Evolutionary conservation across 2,888 invertebrate genomes (phyloP).

Genomic region (Chydorus sphaericus): DNA sequence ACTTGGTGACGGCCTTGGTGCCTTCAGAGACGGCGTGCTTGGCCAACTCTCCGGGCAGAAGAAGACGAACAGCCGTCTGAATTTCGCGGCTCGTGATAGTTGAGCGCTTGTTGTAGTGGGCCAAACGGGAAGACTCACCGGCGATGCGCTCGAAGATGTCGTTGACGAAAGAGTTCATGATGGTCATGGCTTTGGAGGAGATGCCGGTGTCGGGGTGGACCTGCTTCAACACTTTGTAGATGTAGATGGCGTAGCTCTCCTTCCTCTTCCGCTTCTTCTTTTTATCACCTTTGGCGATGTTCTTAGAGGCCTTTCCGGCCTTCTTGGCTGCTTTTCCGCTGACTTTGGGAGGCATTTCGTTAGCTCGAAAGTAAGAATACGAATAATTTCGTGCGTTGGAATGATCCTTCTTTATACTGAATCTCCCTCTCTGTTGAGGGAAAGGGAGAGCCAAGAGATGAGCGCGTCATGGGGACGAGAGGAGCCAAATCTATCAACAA

Average conservation of each 20-base stretch:
- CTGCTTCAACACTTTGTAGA: conserved; percentile 31
- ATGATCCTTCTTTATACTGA: no score
- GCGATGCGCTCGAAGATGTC: conserved; percentile 37
- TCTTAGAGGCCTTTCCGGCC: no score
- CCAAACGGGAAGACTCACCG: conserved; percentile 45
- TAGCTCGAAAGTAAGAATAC: no score
- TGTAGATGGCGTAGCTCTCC: conserved; percentile 23
- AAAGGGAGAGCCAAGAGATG: no score
- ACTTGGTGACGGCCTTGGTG: conserved; percentile 34
- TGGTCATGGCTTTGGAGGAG: conserved; percentile 32
- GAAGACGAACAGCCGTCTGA: conserved; percentile 32
- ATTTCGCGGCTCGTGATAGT: conserved; percentile 28
- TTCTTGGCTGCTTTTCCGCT: no score
- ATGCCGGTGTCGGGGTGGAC: conserved; percentile 31
- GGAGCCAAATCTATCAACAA: no score
- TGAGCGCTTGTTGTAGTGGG: conserved; percentile 39
- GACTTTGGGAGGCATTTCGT: no score
- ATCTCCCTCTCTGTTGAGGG: no score
- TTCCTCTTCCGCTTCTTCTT: conserved; percentile 9
- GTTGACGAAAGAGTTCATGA: conserved; percentile 37
- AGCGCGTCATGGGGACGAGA: no score
- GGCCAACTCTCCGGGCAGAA: conserved; percentile 36
- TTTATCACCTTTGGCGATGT: background rate
- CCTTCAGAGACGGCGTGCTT: conserved; percentile 36
- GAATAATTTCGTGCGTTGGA: no score